Evolutionary conservation across 2,888 invertebrate species (phyloP), one percentile per base, ranked within the genome.

Genomic region (Drosophila emarginata): DNA sequence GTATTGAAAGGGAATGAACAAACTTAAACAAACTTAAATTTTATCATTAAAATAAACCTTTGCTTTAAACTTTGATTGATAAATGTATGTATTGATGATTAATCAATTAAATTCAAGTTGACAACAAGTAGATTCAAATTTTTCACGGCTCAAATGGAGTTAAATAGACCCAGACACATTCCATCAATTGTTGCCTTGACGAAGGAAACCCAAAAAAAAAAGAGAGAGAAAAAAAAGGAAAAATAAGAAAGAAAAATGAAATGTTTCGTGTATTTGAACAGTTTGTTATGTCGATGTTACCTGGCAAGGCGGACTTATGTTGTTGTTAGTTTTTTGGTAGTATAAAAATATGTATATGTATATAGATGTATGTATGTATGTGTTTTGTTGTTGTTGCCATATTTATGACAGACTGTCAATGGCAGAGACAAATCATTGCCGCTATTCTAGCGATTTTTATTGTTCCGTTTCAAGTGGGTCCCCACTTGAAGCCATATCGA

Each of bases 351-450:
- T 78, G 14, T n/a, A n/a, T n/a, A n/a, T 7, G 23, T 62, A 66
- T 60, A 36, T 60, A 62, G 60, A 64, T 73, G 64, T 67, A 66
- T 67, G 68, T 79, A 70, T 76, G 51, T 60, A 51, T 67, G 37
- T 70, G 32, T 53, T 56, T 70, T 72, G 72, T 73, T 78, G 67
- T 62, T 71, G 76, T 57, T 37, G 70, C 40, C 76, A 76, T 81
- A 83, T 83, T 83, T 83, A 84, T 81, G 81, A 76, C 78, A 82
- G 84, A 75, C 82, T 83, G 83, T 73, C 84, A 83, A 78, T 86
- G 87, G 64, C 84, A 80, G 80, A 57, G 67, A 72, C 72, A 72
- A 72, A 67, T 72, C 72, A 72, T 60, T 78, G 83, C 74, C 76
- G 77, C 67, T 71, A 72, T 69, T 82, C 61, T 68, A 80, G 70